These are phyloP conservation scores for Drosophila virilis DNA, from an alignment of 1,140 invertebrate genomes.

Conservation along the genomic window DNA sequence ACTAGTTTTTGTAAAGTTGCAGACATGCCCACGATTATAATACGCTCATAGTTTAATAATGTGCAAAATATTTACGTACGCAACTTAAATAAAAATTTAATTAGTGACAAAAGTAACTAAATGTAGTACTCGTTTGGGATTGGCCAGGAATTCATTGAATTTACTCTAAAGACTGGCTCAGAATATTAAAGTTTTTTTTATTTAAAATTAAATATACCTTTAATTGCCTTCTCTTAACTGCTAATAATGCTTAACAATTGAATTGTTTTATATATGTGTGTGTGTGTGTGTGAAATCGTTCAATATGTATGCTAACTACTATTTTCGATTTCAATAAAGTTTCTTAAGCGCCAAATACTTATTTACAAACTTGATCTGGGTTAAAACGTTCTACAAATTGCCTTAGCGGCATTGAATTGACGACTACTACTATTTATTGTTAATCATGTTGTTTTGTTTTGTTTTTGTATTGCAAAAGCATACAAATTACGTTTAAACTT, in stretches of 20 bases:
- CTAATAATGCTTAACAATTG: slow-evolving; percentile 81
- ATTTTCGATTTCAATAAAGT: slow-evolving; percentile 50
- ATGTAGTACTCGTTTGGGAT: slow-evolving; percentile 1
- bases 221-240: slow-evolving; percentile 77
- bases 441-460: slow-evolving; percentile 32
- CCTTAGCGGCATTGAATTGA: slow-evolving; percentile 71
- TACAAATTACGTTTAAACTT: slow-evolving; percentile 67
- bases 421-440: slow-evolving; percentile 70
- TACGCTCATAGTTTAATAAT: slow-evolving; percentile 9
- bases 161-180: slow-evolving; percentile 3
- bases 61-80: slow-evolving; percentile 17
- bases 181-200: slow-evolving; percentile 67
- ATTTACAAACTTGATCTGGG: slow-evolving; percentile 60
- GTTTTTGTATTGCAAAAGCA: slow-evolving; percentile 69
- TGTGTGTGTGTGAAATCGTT: slow-evolving; percentile 45
- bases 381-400: slow-evolving; percentile 74
- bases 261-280: slow-evolving; percentile 63
- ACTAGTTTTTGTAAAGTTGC: slow-evolving; percentile 33
- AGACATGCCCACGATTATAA: slow-evolving; percentile 11
- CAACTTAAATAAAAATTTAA: slow-evolving; percentile 41
- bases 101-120: slow-evolving; percentile 26
- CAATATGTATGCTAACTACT: slow-evolving; percentile 29
- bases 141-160: background rate
- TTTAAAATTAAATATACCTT: slow-evolving; percentile 81
- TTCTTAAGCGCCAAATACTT: slow-evolving; percentile 72